Percentiles rank a stretch among this genome's conserved stretches.
Evolutionary conservation across 2,888 invertebrate genomes (phyloP).

Genomic region (Panopea generosa): DNA sequence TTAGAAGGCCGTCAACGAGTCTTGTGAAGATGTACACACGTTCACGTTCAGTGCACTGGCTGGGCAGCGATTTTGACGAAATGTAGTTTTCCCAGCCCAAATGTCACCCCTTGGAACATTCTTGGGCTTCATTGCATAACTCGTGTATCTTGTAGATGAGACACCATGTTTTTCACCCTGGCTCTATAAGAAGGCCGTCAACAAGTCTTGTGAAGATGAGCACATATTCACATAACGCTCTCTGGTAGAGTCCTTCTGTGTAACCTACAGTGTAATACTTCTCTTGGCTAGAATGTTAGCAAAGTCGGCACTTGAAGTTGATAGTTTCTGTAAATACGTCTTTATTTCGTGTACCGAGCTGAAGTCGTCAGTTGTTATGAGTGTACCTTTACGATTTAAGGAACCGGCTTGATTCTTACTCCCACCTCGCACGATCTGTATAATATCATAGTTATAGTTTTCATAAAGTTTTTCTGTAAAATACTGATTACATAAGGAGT

Average conservation of each 20-base stretch:
- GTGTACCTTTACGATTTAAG: constrained; percentile 20
- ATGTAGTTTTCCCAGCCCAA: too few species aligned
- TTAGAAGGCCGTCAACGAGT: too few species aligned
- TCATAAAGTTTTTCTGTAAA: constrained; percentile 55
- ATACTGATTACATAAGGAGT: constrained; percentile 45
- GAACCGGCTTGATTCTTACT: constrained; percentile 6
- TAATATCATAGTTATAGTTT: constrained; percentile 50
- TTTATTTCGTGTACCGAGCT: constrained; percentile 29
- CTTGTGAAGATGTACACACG: too few species aligned
- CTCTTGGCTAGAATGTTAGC: constrained; percentile 30
- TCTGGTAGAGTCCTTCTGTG: constrained; percentile 16
- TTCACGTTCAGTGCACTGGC: too few species aligned
- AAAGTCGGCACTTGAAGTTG: constrained; percentile 28
- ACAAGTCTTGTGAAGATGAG: too few species aligned
- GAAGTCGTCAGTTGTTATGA: constrained; percentile 45
- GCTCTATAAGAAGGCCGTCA: too few species aligned
- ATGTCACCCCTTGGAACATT: too few species aligned
- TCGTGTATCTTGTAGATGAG: too few species aligned
- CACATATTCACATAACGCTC: constrained; percentile 27
- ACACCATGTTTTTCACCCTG: too few species aligned
- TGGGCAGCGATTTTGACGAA: too few species aligned
- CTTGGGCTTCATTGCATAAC: too few species aligned
- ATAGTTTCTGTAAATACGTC: constrained; percentile 30
- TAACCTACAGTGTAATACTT: constrained; percentile 33
- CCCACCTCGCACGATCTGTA: constrained; percentile 42